Evolutionary conservation across 2,797 vertebrate genomes (phyloP).

Genomic region (Decapterus maruadsi): DNA sequence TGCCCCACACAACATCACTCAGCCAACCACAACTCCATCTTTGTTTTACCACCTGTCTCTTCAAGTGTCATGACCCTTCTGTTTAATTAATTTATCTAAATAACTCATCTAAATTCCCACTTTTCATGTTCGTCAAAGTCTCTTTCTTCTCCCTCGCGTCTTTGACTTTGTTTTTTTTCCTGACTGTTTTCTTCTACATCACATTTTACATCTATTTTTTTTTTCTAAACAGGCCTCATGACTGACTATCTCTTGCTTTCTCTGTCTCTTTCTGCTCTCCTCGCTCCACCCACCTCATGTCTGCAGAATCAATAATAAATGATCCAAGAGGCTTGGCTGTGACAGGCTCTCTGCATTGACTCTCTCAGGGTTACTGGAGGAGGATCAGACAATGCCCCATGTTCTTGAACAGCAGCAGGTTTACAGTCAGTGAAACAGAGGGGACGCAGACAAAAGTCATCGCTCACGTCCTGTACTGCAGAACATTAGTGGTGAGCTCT

Average conservation of each 20-base stretch:
- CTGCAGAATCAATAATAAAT: slow-evolving; percentile 77
- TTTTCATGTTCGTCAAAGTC: background rate
- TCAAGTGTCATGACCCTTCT: slow-evolving; percentile 1
- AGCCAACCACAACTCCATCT: slow-evolving; percentile 24
- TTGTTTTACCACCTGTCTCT: background rate
- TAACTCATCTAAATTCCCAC: background rate
- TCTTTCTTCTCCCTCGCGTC: too few relatives aligned
- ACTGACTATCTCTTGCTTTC: slow-evolving; percentile 27
- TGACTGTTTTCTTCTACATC: background rate
- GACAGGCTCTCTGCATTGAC: slow-evolving; percentile 57
- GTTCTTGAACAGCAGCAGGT: slow-evolving; percentile 43
- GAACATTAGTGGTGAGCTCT: slow-evolving; percentile 52
- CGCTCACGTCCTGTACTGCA: slow-evolving; percentile 60
- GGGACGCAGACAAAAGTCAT: slow-evolving; percentile 40
- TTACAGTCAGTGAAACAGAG: slow-evolving; percentile 49
- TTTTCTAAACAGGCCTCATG: slow-evolving; percentile 18
- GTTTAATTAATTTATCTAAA: slow-evolving; percentile 22
- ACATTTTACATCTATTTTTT: background rate
- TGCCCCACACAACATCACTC: slow-evolving; percentile 12
- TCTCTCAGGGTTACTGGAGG: slow-evolving; percentile 48
- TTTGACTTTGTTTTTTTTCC: background rate
- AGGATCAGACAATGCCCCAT: slow-evolving; percentile 54
- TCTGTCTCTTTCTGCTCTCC: slow-evolving; percentile 26
- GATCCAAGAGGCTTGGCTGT: slow-evolving; percentile 62
- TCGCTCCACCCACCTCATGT: slow-evolving; percentile 47